A percentile compares a stretch with the other conserved stretches of the same genome.
Conservation (phyloP, 1,140 invertebrate genomes). For the Rhagoletis pomonella region DNA sequence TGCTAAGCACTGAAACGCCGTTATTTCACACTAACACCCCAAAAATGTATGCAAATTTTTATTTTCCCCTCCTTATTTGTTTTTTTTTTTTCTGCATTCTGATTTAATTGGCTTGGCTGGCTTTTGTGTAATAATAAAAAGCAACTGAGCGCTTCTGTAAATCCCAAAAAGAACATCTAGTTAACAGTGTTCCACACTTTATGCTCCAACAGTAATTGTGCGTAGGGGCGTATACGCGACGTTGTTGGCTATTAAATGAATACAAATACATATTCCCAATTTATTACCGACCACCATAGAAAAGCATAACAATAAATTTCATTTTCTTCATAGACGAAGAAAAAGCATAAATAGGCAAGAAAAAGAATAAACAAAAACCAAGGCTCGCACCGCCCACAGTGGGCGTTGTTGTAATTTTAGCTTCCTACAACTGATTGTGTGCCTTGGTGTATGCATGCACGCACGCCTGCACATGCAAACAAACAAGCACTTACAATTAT, state of each 20-base stretch:
- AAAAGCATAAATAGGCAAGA: background rate
- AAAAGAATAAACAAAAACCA: background rate
- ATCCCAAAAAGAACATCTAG: background rate
- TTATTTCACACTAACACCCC: no score
- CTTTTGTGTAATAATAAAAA: no score
- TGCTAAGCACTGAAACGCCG: no score
- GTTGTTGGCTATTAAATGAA: background rate
- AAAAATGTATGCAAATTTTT: no score
- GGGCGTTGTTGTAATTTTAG: slow-evolving; percentile 35
- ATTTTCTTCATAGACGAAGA: background rate
- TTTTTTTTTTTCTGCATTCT: no score
- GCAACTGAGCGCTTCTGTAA: background rate
- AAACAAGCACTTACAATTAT: background rate
- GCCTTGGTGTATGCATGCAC: slow-evolving; percentile 30
- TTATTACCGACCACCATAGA: background rate
- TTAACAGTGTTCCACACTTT: background rate
- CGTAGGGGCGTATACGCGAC: background rate
- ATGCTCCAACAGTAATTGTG: background rate
- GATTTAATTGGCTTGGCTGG: no score
- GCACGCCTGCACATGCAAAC: slow-evolving; percentile 16
- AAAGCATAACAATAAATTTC: slow-evolving; percentile 19
- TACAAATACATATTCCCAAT: background rate
- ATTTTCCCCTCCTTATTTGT: no score
- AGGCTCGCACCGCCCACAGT: background rate
- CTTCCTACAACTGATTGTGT: background rate